phyloP scores from a whole-genome alignment of 2,113 vertebrate species.

The Oreochromis tanganicae region DNA sequence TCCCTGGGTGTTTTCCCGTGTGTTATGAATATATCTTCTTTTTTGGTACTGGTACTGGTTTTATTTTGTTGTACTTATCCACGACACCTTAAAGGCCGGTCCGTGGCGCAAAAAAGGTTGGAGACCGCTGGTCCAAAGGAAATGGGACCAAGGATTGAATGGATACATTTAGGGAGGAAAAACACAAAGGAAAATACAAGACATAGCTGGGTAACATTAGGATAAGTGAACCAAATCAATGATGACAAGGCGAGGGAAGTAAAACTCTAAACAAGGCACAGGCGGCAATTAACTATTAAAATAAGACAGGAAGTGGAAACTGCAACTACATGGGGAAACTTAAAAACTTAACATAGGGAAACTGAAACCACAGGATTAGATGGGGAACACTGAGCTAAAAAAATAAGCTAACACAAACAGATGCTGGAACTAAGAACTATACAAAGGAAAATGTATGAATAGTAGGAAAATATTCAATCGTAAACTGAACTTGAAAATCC shows the following conservation, averaged over 20 bases:
- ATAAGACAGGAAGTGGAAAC: background rate
- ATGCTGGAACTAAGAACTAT: too few relatives aligned
- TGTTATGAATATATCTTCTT: background rate
- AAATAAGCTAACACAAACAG: too few relatives aligned
- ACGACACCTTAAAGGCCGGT: fast-evolving
- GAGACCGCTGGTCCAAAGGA: background rate
- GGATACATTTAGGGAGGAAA: background rate
- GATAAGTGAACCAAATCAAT: fast-evolving
- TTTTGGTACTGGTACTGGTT: fast-evolving
- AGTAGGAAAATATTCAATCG: background rate
- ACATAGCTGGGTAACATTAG: background rate
- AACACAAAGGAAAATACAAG: fast-evolving
- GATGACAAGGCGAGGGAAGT: background rate
- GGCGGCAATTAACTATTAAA: background rate
- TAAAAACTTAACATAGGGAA: background rate
- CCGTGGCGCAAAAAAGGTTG: fast-evolving
- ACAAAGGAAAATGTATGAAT: background rate
- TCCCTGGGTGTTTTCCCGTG: fast-evolving
- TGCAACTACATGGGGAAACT: background rate
- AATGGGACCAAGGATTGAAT: background rate
- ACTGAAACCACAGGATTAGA: background rate
- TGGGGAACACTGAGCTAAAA: background rate
- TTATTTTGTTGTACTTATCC: fast-evolving
- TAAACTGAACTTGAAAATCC: background rate
- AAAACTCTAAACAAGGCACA: background rate